Evolutionary conservation across 2,113 vertebrate species (phyloP), one percentile per base, ranked within the genome.

Genomic region (Nothobranchius furzeri): DNA sequence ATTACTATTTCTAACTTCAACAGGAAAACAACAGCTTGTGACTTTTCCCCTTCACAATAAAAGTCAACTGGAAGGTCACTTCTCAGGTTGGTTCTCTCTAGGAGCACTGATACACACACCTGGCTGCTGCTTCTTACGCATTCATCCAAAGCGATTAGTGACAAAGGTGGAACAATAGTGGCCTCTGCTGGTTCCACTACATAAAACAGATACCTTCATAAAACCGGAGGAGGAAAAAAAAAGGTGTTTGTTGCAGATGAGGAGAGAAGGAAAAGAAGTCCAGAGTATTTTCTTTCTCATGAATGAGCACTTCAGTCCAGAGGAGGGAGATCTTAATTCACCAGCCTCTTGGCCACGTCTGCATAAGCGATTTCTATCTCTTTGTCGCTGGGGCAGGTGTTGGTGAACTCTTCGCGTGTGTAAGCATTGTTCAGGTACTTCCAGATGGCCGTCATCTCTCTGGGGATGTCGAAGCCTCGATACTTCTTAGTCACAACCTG

Each of bases 401-500:
- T 99, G 93, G 95, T 98, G 92, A 99, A 99, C 80, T 99, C 98
- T 40, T 99, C 97, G 2, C 95, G 93, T 2, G 94, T 93, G 35
- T 98, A 98, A 2, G 96, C 98, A 13, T 93, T 95, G 1, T 94
- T 95, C 90, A 99, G 91, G 91, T 99, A 99, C 89, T 95, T 94
- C 97, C 97, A 99, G 84, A 99, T 92, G 78, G 93, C 94, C 0
- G 87, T 94, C 97, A 99, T 97, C 61, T 93, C 93, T 90, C 95
- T 96, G 45, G 97, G 97, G 54, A 99, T 98, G 80, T 98, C 94
- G 0, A 99, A 99, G 82, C 96, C 95, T 70, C 96, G 88, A 77
- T 98, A 98, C 69, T 98, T 99, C 88, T 96, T 99, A 80, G 96
- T 92, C 88, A 99, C 98, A 86, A 99, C 96, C 98, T 99, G 81